A percentile compares a stretch with the other conserved stretches of the same genome.
These are phyloP conservation scores for Melanophora roralis DNA, from an alignment of 2,888 invertebrate genomes.

Conservation along the genomic window DNA sequence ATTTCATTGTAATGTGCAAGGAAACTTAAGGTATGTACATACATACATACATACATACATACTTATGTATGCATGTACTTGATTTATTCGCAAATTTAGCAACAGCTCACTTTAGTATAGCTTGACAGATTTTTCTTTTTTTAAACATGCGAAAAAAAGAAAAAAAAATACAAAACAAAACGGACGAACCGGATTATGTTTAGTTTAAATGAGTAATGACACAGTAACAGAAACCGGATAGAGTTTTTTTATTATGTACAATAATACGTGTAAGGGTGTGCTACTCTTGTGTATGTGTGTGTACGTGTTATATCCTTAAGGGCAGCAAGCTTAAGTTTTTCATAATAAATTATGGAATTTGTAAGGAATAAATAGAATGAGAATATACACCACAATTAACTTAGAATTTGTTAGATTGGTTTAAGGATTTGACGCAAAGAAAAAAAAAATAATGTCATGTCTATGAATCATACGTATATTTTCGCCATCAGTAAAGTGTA, in stretches of 20 bases:
- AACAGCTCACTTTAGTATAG: constrained; percentile 4
- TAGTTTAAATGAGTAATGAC: constrained; percentile 15
- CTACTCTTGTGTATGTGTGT: neutral
- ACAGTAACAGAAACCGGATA: constrained; percentile 12
- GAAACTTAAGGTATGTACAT: too few relatives aligned
- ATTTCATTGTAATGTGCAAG: constrained; percentile 23
- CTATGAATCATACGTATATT: neutral
- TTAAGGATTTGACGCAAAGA: neutral
- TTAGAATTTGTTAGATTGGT: neutral
- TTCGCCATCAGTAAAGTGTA: neutral
- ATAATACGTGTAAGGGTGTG: neutral
- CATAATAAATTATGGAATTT: constrained; percentile 35
- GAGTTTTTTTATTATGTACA: neutral
- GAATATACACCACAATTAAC: neutral
- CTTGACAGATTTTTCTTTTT: neutral
- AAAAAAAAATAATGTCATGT: neutral
- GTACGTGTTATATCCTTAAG: neutral
- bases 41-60: neutral
- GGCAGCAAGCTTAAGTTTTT: constrained; percentile 25
- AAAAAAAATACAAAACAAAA: neutral
- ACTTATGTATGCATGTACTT: neutral
- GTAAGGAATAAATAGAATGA: neutral
- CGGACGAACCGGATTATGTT: constrained; percentile 23
- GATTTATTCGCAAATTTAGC: constrained; percentile 2
- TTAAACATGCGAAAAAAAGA: neutral